Evolutionary conservation across 1,140 invertebrate species (phyloP), one percentile per base, ranked within the genome.

Genomic region (Hyphantria cunea): DNA sequence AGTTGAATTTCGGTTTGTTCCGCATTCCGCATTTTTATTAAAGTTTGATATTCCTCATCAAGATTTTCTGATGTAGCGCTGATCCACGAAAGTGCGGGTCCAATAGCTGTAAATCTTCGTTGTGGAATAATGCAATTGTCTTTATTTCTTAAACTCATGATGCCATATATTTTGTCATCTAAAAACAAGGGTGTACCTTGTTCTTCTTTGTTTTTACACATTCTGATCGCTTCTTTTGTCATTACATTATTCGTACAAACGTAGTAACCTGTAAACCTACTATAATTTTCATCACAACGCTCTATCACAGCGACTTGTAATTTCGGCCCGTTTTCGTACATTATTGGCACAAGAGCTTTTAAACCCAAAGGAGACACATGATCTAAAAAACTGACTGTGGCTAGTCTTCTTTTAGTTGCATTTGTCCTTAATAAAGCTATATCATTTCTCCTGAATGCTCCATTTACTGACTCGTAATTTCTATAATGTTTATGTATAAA

Each of bases 101-200:
- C 48, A 13, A 80, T 12, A 3, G 74, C 60, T 12, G 68, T 70
- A 37, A 80, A 84, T 5, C 45, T 56, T n/a, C 45, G 66, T 63
- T 82, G 53, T 12, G 56, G 17, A 37, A 60, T 41, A 31, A 33
- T 33, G 50, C 70, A 72, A 13, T 44, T 42, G 11, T 47, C 56
- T 34, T 44, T 42, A 47, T 64, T 41, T 15, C 58, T 41, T 1
- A 51, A 48, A 12, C 72, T 70, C 12, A 62, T 61, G 37, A 80
- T 68, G 0, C 69, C 76, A 13, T 74, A 55, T 34, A 82, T 44
- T 45, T 53, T 51, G 31, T 62, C 66, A 7, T 74, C 49, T 6
- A 74, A n/a, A 12, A 82, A 15, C 11, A 81, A 56, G 3, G 82
- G 82, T 14, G 75, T 42, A 11, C 82, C 80, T 66, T 80, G 66